Conservation (phyloP, 2,888 invertebrate genomes). For the Tiliacea aurago region DNA sequence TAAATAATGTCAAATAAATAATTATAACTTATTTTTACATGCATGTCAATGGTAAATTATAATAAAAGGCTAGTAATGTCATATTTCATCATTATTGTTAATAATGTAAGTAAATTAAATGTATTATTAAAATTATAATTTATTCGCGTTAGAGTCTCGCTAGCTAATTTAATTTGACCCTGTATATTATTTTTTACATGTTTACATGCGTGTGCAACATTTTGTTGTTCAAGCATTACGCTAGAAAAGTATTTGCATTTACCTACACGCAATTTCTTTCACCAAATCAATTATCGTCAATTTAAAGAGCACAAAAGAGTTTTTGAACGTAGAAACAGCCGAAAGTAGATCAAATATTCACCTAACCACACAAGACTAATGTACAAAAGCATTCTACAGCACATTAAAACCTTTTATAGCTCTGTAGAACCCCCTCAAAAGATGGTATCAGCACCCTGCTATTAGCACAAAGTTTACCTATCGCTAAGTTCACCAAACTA, state of each 20-base stretch:
- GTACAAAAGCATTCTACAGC: slow-evolving; percentile 37
- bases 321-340: neutral
- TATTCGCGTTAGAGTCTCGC: no score
- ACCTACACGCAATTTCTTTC: neutral
- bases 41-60: no score
- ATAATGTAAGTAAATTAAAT: no score
- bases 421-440: slow-evolving; percentile 58
- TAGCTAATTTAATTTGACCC: no score
- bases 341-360: neutral
- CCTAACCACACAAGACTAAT: slow-evolving; percentile 28
- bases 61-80: no score
- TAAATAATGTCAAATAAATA: no score
- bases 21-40: no score
- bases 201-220: neutral
- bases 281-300: no score
- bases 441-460: slow-evolving; percentile 71
- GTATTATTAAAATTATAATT: no score
- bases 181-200: neutral
- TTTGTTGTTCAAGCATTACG: neutral
- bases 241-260: neutral
- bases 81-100: no score
- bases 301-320: neutral
- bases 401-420: slow-evolving; percentile 56
- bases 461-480: slow-evolving; percentile 71
- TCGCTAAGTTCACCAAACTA: slow-evolving; percentile 74